phyloP scores from a whole-genome alignment of 1,140 invertebrate genomes.

The Centruroides sculpturatus region DNA sequence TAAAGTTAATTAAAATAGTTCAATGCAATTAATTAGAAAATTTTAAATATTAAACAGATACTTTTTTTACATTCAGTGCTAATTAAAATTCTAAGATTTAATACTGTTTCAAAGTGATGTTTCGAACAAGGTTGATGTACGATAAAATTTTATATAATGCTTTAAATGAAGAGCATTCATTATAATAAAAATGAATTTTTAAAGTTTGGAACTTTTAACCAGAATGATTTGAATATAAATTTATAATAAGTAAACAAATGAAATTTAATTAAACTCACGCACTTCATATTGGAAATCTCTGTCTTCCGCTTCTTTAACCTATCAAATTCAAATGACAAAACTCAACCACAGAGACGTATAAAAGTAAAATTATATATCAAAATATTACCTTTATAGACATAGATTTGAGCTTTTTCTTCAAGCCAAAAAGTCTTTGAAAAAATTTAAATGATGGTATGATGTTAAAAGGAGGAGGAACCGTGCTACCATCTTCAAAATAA shows the following conservation, averaged over 20 bases:
- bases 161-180: no score
- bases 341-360: not conserved
- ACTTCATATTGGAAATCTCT: slow-evolving; percentile 10
- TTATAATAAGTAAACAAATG: not conserved
- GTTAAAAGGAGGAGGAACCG: slow-evolving; percentile 75
- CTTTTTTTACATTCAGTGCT: no score
- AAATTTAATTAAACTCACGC: not conserved
- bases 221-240: not conserved
- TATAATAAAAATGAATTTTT: no score
- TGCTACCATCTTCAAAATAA: slow-evolving; percentile 74
- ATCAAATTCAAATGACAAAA: not conserved
- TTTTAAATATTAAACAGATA: no score
- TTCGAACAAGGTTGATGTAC: no score
- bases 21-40: no score
- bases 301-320: slow-evolving; percentile 9
- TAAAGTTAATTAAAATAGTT: no score
- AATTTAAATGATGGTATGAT: slow-evolving; percentile 44
- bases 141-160: no score
- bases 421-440: not conserved
- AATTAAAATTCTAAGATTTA: no score
- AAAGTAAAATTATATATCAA: not conserved
- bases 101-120: no score
- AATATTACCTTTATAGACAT: slow-evolving; percentile 3
- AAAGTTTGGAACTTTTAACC: not conserved
- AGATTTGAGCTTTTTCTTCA: not conserved